Evolutionary conservation across 1,140 invertebrate species (phyloP).

Genomic region (Himalopsyche phryganea): DNA sequence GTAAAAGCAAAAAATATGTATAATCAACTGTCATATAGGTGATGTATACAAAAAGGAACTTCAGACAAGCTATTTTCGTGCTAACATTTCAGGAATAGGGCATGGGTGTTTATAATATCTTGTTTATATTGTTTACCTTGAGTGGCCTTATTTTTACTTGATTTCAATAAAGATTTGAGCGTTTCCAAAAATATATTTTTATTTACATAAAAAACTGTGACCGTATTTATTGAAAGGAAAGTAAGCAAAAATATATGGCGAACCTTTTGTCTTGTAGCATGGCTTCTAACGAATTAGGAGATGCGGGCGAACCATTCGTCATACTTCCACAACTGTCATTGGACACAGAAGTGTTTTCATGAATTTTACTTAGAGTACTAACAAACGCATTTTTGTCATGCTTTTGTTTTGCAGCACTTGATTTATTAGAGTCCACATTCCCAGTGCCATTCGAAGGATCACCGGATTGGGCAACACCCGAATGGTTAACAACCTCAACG

Average conservation of each 20-base stretch:
- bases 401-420: constrained; percentile 39
- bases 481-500: constrained; percentile 23
- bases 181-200: too few relatives aligned
- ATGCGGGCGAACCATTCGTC: constrained; percentile 40
- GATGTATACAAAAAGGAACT: not conserved
- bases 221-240: too few relatives aligned
- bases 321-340: constrained; percentile 44
- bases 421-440: constrained; percentile 30
- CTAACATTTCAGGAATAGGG: too few relatives aligned
- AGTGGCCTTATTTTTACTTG: too few relatives aligned
- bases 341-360: constrained; percentile 55
- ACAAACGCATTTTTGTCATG: constrained; percentile 56
- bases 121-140: too few relatives aligned
- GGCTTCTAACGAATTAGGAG: constrained; percentile 38
- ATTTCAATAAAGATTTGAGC: too few relatives aligned
- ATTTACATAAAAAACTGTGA: too few relatives aligned
- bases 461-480: constrained; percentile 24
- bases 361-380: constrained; percentile 60
- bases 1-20: constrained; percentile 33
- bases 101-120: too few relatives aligned
- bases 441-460: constrained; percentile 25
- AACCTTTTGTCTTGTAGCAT: constrained; percentile 44
- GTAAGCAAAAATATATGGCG: too few relatives aligned
- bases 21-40: not conserved
- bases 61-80: too few relatives aligned